Percentiles rank a stretch among this genome's conserved stretches.
Conservation (phyloP, 35 echinoderm and acorn worm species). For the Ptychodera flava region DNA sequence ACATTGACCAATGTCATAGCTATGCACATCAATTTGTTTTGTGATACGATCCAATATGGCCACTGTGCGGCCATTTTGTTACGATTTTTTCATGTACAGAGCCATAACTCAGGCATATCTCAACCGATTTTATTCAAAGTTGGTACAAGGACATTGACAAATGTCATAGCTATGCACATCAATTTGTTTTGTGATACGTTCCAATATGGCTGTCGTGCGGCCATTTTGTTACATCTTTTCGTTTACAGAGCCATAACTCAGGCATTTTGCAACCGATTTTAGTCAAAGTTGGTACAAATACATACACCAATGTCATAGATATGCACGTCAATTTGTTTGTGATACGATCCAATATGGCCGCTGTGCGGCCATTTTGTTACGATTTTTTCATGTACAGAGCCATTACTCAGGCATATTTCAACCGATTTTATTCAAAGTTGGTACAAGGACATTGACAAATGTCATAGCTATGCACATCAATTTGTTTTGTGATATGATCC, state of each 20-base stretch:
- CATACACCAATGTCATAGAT: background rate
- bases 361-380: background rate
- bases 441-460: background rate
- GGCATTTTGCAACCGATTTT: background rate
- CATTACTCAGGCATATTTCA: background rate
- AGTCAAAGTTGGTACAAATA: background rate
- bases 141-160: too few species aligned
- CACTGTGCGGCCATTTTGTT: too few species aligned
- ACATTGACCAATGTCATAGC: too few species aligned
- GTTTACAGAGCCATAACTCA: background rate
- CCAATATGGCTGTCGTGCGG: too few species aligned
- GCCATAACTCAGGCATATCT: too few species aligned
- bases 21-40: too few species aligned
- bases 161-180: too few species aligned
- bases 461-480: background rate
- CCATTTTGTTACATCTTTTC: background rate
- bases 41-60: too few species aligned
- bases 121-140: too few species aligned
- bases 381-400: background rate
- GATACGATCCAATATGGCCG: background rate
- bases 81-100: too few species aligned
- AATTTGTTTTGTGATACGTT: too few species aligned
- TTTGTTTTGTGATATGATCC: background rate
- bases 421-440: background rate
- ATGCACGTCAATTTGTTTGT: background rate